Evolutionary conservation across 2,113 vertebrate species (phyloP).

Genomic region (Pitta sordida): DNA sequence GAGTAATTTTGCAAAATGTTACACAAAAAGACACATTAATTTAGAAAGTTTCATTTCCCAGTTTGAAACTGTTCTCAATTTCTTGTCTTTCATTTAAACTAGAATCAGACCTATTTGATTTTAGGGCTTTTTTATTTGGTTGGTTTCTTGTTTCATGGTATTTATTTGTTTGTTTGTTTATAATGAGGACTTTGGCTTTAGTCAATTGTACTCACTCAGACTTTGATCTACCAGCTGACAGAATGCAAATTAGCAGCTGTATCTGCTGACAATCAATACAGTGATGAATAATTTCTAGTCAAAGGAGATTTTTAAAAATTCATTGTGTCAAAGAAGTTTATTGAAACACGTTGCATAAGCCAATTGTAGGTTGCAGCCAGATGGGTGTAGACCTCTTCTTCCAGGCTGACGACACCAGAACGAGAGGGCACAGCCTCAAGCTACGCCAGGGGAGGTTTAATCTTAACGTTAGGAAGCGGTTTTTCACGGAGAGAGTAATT

Average conservation of each 20-base stretch:
- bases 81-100: not conserved
- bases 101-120: not conserved
- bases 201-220: not conserved
- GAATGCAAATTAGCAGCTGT: not conserved
- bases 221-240: not conserved
- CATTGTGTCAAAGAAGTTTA: not conserved
- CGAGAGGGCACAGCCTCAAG: too few relatives aligned
- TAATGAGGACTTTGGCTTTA: not conserved
- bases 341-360: not conserved
- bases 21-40: not conserved
- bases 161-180: too few relatives aligned
- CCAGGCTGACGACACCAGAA: too few relatives aligned
- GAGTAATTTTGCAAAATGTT: not conserved
- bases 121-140: fast-evolving
- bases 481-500: too few relatives aligned
- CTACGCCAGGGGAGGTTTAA: too few relatives aligned
- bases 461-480: too few relatives aligned
- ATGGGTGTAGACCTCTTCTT: too few relatives aligned
- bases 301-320: not conserved
- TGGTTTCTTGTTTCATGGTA: not conserved
- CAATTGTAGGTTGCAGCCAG: not conserved
- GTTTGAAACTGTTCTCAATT: not conserved
- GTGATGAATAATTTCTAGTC: not conserved
- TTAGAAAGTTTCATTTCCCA: not conserved
- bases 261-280: not conserved